Percentiles rank a stretch among this genome's conserved stretches.
These are phyloP conservation scores for Zhengitettix transpicula DNA, from an alignment of 2,888 invertebrate genomes.

Conservation along the genomic window DNA sequence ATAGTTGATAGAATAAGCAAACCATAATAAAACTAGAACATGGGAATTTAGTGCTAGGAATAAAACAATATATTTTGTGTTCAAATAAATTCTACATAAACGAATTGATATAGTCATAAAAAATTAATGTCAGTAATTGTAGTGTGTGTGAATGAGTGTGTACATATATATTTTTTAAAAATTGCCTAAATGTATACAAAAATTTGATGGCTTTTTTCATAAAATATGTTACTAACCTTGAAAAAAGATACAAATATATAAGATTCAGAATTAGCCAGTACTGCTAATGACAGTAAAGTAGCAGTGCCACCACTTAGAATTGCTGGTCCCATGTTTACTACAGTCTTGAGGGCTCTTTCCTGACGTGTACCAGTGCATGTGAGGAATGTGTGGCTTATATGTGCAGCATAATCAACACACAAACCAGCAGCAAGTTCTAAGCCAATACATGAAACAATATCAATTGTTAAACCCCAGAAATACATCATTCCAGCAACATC, in stretches of 20 bases:
- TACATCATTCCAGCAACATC: slow-evolving; percentile 65
- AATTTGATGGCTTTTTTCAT: background rate
- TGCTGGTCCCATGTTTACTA: slow-evolving; percentile 57
- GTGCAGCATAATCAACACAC: slow-evolving; percentile 71
- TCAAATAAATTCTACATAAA: no score
- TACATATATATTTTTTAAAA: background rate
- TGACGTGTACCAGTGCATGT: slow-evolving; percentile 34
- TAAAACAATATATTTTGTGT: no score
- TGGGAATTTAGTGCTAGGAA: no score
- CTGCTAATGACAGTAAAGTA: slow-evolving; percentile 52
- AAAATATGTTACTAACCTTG: slow-evolving; percentile 27
- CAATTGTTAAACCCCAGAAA: slow-evolving; percentile 66
- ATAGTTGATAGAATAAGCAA: no score
- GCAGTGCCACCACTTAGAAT: slow-evolving; percentile 64
- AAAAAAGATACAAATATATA: slow-evolving; percentile 63
- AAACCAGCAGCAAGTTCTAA: slow-evolving; percentile 65
- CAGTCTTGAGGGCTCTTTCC: slow-evolving; percentile 40
- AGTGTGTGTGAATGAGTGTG: background rate
- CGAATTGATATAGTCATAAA: no score
- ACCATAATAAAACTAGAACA: no score
- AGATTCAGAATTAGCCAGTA: slow-evolving; percentile 51
- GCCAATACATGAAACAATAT: slow-evolving; percentile 65
- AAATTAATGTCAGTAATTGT: background rate
- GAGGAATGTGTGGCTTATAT: slow-evolving; percentile 65
- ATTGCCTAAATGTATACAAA: background rate